phyloP scores from a whole-genome alignment of 2,888 invertebrate species.

The Pandemis cinnamomeana region DNA sequence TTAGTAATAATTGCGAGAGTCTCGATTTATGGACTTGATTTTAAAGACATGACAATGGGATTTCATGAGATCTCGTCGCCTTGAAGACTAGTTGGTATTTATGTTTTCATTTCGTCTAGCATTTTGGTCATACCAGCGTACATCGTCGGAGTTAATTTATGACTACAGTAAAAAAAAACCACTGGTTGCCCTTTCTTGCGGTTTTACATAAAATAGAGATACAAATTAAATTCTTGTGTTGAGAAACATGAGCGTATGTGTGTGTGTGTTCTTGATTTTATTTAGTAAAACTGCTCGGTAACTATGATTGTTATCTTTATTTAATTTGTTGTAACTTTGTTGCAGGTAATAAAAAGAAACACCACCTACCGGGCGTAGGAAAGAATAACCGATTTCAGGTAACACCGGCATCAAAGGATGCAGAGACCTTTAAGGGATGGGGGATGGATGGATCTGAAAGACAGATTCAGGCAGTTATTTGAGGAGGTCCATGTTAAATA shows the following conservation, averaged over 20 bases:
- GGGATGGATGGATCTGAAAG: too few species aligned
- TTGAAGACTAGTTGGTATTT: background rate
- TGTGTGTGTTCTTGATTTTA: background rate
- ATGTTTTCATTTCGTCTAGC: background rate
- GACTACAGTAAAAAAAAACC: too few species aligned
- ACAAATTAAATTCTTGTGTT: too few species aligned
- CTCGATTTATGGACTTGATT: conserved; percentile 33
- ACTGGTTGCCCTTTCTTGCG: too few species aligned
- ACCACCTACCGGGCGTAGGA: background rate
- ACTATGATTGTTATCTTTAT: background rate
- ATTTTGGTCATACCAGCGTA: background rate
- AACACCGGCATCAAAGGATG: background rate
- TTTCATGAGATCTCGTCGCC: background rate
- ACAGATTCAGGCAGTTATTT: too few species aligned
- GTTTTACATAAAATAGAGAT: too few species aligned
- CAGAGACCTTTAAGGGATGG: too few species aligned
- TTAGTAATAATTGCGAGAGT: conserved; percentile 26
- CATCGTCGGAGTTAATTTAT: too few species aligned
- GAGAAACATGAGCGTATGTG: too few species aligned
- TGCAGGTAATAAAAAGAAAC: background rate
- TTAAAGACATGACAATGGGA: conserved; percentile 8
- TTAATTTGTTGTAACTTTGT: background rate
- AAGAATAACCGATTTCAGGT: background rate
- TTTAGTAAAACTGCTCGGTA: too few species aligned
- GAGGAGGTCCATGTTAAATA: too few species aligned